Conservation (phyloP, 2,113 vertebrate genomes). For the Triplophysa tibetana region DNA sequence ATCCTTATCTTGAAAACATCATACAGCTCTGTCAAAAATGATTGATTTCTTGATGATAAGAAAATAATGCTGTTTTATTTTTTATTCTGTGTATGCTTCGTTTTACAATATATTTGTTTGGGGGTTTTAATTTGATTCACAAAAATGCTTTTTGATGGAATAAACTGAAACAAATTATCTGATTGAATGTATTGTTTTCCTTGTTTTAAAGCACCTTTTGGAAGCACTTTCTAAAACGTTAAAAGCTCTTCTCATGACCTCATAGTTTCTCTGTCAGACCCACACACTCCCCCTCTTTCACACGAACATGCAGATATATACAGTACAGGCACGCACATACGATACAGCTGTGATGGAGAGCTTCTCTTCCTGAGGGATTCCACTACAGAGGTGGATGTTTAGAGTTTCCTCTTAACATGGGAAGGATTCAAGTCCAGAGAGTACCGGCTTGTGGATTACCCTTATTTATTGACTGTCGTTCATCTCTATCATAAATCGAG, state of each 20-base stretch:
- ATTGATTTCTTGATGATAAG: neutral
- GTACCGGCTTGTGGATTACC: neutral
- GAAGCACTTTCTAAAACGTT: neutral
- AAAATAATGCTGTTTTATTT: neutral
- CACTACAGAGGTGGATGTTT: conserved; percentile 27
- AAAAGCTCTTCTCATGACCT: too few relatives aligned
- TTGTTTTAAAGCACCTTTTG: too few relatives aligned
- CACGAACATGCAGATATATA: neutral
- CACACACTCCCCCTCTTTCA: conserved; percentile 5
- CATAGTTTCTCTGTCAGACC: neutral
- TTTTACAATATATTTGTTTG: neutral
- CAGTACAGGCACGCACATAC: neutral
- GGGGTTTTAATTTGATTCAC: too few relatives aligned
- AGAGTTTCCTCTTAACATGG: conserved; percentile 19
- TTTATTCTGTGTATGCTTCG: neutral
- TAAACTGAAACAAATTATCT: too few relatives aligned
- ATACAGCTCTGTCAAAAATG: conserved; percentile 6
- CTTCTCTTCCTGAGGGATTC: conserved; percentile 48
- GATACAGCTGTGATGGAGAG: conserved; percentile 10
- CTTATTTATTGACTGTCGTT: neutral
- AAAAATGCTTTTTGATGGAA: too few relatives aligned
- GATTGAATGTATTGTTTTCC: too few relatives aligned
- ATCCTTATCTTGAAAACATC: conserved; percentile 22
- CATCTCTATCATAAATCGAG: too few relatives aligned
- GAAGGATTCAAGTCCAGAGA: conserved; percentile 29